Evolutionary conservation across 2,797 vertebrate species (phyloP).

Genomic region (Alcedo atthis): DNA sequence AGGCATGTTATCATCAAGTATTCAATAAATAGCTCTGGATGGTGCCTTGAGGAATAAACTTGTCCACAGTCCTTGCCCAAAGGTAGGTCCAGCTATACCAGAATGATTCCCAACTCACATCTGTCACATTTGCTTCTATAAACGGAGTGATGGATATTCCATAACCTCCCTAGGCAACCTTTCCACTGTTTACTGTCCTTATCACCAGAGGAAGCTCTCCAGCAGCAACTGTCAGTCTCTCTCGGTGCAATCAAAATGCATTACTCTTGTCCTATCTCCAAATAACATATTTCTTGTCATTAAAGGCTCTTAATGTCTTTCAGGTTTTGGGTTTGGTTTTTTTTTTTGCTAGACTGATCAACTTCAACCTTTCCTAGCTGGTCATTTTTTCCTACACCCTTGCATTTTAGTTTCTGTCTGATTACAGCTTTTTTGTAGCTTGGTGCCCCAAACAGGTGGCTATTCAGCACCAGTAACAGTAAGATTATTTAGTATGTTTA

Average conservation of each 20-base stretch:
- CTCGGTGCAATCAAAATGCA: conserved; percentile 1
- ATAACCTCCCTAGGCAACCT: background rate
- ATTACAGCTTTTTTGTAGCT: background rate
- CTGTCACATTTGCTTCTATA: conserved; percentile 37
- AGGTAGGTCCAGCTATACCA: conserved; percentile 1
- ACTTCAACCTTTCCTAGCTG: background rate
- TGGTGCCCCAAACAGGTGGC: background rate
- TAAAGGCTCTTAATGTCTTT: background rate
- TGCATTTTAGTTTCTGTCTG: background rate
- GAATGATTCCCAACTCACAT: background rate
- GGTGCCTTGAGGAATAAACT: background rate
- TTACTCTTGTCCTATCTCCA: background rate
- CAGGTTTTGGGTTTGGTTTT: background rate
- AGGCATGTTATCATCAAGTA: background rate
- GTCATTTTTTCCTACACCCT: background rate
- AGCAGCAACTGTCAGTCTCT: background rate
- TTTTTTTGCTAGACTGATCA: background rate
- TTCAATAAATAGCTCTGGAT: conserved; percentile 5
- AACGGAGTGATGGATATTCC: conserved; percentile 13
- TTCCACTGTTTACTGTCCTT: conserved; percentile 15
- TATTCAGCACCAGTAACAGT: background rate
- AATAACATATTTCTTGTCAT: background rate
- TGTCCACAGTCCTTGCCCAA: conserved; percentile 4
- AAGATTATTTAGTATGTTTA: background rate
- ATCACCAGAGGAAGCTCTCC: background rate